phyloP scores from a whole-genome alignment of 2,888 invertebrate genomes.

The Tetranychus truncatus region DNA sequence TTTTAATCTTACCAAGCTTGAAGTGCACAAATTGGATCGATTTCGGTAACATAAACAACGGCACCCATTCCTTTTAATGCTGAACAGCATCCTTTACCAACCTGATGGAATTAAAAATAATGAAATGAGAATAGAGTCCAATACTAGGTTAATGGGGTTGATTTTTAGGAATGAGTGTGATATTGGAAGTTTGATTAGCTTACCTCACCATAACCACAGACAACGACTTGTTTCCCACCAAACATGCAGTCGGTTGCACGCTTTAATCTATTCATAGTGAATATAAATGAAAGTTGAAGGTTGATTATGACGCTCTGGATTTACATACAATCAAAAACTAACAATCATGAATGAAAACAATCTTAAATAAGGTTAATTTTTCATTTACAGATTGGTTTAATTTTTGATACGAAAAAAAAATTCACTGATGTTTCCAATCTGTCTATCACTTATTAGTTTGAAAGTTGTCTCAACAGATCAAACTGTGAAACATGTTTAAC shows the following conservation, averaged over 20 bases:
- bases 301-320: not conserved
- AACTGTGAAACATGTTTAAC: no score
- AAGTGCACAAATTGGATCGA: constrained; percentile 90
- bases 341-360: not conserved
- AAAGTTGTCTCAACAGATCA: no score
- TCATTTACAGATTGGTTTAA: no score
- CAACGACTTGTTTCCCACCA: constrained; percentile 84
- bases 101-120: constrained; percentile 32
- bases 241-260: constrained; percentile 90
- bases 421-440: no score
- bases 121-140: constrained; percentile 9
- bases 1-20: constrained; percentile 54
- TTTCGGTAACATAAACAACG: constrained; percentile 79
- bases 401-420: no score
- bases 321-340: not conserved
- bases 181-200: constrained; percentile 10
- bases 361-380: not conserved
- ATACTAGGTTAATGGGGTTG: not conserved
- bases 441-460: no score
- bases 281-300: not conserved
- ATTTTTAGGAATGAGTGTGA: no score
- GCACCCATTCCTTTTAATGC: constrained; percentile 83
- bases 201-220: constrained; percentile 83
- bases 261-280: constrained; percentile 44
- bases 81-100: constrained; percentile 89